Evolutionary conservation across 2,888 invertebrate genomes (phyloP), one percentile per base, ranked within the genome.

Genomic region (Geophilus truncorum): DNA sequence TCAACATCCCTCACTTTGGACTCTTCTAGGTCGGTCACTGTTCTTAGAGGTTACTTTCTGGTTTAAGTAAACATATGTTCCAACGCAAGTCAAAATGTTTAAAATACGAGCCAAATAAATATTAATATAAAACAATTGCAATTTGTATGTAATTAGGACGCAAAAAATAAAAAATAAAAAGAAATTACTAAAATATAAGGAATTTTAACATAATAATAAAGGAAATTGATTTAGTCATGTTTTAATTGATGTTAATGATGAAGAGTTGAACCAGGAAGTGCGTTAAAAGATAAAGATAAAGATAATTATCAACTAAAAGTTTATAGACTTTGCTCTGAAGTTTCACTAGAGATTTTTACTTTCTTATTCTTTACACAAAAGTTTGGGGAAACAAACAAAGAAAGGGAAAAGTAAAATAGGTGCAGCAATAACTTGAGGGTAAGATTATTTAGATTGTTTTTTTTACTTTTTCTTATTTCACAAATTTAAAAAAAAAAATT

Each of bases 21-120:
- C 62, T 62, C 62, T 62, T 28, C 62, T 62, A 12, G 62, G 62
- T 62, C 62, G 62, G 62, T 62, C 62, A 62, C 62, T 62, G 62
- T 62, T 62, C 62, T 28, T 28, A 62, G 62, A 62, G 25, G 62
- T 62, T 28, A 62, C 62, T 62, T 62, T 57, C 15, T 45, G 45
- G 15, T 25, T 62, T 25, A 62, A 25, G 62, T 23, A 62, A 62
- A 62, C 62, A 25, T 25, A 10, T 28, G 4, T 45, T 12, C 23
- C 1, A n/a, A n/a, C n/a, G n/a, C n/a, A 62, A 62, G 15, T 12
- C 18, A n/a, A 45, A 45, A 15, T 45, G n/a, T 45, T 45, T n/a
- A n/a, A 45, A 45, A 45, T n/a, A 45, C 18, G 6, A 45, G 2
- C 15, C 18, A 45, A 45, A 45, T 5, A 12, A 45, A 18, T n/a